These are phyloP conservation scores for Stenotaenia linearis DNA, from an alignment of 2,888 invertebrate species.

Conservation along the genomic window DNA sequence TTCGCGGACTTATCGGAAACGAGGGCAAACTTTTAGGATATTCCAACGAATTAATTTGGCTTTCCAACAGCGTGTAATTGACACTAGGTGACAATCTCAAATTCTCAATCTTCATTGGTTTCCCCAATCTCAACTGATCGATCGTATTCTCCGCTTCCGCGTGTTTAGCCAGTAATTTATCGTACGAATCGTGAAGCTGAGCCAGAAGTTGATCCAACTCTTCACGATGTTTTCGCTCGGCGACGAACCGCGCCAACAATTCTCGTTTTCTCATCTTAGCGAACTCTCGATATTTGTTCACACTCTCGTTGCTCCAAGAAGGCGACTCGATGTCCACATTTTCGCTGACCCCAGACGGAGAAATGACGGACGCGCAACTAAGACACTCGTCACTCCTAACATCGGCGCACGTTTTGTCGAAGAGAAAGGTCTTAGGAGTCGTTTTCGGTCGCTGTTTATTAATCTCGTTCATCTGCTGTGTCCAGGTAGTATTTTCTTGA, in stretches of 20 bases:
- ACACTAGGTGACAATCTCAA: background rate
- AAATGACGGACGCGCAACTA: background rate
- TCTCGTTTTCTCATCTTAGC: conserved; percentile 31
- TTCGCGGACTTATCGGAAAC: background rate
- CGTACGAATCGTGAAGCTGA: conserved; percentile 46
- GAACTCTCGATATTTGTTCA: conserved; percentile 28
- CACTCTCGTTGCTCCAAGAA: conserved; percentile 26
- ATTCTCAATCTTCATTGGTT: conserved; percentile 22
- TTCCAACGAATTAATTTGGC: background rate
- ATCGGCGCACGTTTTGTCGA: background rate
- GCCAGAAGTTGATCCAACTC: conserved; percentile 39
- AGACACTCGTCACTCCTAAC: conserved; percentile 16
- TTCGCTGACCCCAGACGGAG: conserved; percentile 1
- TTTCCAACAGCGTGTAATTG: background rate
- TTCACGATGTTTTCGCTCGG: conserved; percentile 28
- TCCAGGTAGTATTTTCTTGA: background rate
- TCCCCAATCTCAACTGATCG: conserved; percentile 39
- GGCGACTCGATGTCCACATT: conserved; percentile 21
- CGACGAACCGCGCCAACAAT: conserved; percentile 27
- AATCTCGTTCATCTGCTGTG: background rate
- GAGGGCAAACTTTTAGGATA: background rate
- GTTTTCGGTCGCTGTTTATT: background rate
- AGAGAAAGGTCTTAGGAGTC: background rate
- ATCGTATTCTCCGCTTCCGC: conserved; percentile 48
- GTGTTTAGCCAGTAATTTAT: conserved; percentile 46